A percentile compares a stretch with the other conserved stretches of the same genome.
phyloP scores from a whole-genome alignment of 2,888 invertebrate genomes.

The Sicus ferrugineus region DNA sequence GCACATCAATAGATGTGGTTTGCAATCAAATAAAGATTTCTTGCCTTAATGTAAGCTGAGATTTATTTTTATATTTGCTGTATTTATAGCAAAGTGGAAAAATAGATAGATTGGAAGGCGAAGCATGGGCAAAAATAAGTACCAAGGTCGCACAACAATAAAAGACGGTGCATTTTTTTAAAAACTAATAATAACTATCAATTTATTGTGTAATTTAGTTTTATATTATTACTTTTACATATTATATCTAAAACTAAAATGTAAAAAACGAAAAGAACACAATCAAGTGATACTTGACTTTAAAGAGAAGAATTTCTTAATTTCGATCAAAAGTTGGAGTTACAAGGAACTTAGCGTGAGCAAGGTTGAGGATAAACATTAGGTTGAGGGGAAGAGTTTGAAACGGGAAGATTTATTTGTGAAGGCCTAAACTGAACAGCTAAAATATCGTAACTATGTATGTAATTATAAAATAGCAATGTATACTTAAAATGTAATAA shows the following conservation, averaged over 20 bases:
- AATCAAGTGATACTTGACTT: constrained; percentile 18
- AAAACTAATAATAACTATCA: constrained; percentile 62
- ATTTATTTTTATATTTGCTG: too few relatives aligned
- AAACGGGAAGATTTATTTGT: not conserved
- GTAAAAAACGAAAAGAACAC: constrained; percentile 21
- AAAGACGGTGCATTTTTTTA: constrained; percentile 44
- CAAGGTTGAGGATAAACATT: not conserved
- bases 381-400: not conserved
- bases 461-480: constrained; percentile 10
- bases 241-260: constrained; percentile 30
- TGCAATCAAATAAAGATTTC: too few relatives aligned
- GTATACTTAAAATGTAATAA: constrained; percentile 17
- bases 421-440: constrained; percentile 6
- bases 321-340: not conserved
- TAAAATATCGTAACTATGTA: constrained; percentile 11
- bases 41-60: too few relatives aligned
- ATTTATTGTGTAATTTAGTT: constrained; percentile 55
- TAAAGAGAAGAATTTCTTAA: not conserved
- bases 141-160: too few relatives aligned
- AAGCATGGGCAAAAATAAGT: too few relatives aligned
- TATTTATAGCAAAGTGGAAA: too few relatives aligned
- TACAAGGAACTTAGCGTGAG: not conserved
- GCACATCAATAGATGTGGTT: too few relatives aligned
- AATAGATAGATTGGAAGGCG: too few relatives aligned
- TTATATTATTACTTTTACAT: constrained; percentile 29